A percentile compares a stretch with the other conserved stretches of the same genome.
These are phyloP conservation scores for Plumapathes pennacea DNA, from an alignment of 92 coral and sea anemone genomes.

Conservation along the genomic window DNA sequence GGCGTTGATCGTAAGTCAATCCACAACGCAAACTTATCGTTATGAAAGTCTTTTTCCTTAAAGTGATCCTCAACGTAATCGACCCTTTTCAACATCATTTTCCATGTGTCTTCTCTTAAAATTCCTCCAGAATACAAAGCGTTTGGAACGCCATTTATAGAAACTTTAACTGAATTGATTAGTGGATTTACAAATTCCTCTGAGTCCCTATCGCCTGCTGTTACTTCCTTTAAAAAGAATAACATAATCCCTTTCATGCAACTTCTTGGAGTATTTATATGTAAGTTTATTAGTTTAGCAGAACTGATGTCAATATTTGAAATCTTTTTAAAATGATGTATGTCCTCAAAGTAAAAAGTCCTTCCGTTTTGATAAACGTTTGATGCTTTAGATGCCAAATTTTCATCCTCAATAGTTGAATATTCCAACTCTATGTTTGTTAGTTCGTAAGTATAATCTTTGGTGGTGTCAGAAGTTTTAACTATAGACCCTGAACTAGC, in stretches of 20 bases:
- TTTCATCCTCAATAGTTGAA: neutral
- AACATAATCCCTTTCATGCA: neutral
- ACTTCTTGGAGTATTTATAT: no score
- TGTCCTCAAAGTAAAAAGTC: neutral
- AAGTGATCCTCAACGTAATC: neutral
- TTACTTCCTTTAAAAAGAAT: neutral
- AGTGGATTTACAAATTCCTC: neutral
- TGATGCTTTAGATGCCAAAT: neutral
- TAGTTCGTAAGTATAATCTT: neutral
- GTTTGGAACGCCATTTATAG: neutral
- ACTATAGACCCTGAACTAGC: neutral
- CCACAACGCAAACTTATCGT: neutral
- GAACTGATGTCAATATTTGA: no score
- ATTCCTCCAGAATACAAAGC: neutral
- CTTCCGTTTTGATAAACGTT: neutral
- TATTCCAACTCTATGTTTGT: neutral
- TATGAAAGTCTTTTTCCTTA: neutral
- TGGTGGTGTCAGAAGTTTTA: neutral
- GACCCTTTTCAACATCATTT: neutral
- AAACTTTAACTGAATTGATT: neutral
- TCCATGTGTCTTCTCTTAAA: neutral
- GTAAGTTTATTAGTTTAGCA: no score
- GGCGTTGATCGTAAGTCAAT: neutral
- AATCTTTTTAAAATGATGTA: no score
- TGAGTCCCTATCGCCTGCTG: neutral